Base-by-base conservation (phyloP, 2,797 vertebrate genomes). In the Anguilla anguilla region DNA sequence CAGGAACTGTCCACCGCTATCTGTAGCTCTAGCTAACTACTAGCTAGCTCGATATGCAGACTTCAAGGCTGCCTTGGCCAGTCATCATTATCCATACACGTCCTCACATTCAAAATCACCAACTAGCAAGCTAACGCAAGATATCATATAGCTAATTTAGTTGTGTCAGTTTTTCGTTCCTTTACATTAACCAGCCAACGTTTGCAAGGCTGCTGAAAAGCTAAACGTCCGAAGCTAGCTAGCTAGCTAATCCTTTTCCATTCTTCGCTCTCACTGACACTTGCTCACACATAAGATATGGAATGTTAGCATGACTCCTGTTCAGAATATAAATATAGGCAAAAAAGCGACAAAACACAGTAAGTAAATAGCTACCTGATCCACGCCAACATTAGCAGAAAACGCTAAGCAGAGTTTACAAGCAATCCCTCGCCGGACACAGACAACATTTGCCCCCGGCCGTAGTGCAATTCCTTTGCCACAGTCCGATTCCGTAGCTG, bases 401-500 rank as follows among this genome's bases (percentile, higher is more conserved):
- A 49, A 31, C 25, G 17, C 39, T 0, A 43, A 19, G 15, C 4
- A 77, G 13, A 22, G 39, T 25, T 25, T 25, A n/a, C 6, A 25
- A 51, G 39, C 17, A 19, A 51, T 49, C 77, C 43, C 77, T 25
- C 15, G 43, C 28, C 17, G 35, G 10, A 81, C 77, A 46, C 77
- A 46, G 46, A 43, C 49, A 83, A 57, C 61, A 49, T 2, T 77
- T 43, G 67, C 15, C 69, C 69, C 87, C n/a, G 22, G 19, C 55
- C 87, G 67, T 46, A 85, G 28, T 69, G 87, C 79, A 43, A 51
- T 83, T 85, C 72, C 87, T 59, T 61, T 39, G 53, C 83, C 22
- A 7, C 59, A 17, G 13, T 57, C 15, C 11, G 19, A 81, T 10
- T 25, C 46, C 7, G 46, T 39, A n/a, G 84, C 88, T 53, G 31